A percentile compares a stretch with the other conserved stretches of the same genome.
phyloP scores from a whole-genome alignment of 2,797 vertebrate genomes.

The Ibycter americanus region DNA sequence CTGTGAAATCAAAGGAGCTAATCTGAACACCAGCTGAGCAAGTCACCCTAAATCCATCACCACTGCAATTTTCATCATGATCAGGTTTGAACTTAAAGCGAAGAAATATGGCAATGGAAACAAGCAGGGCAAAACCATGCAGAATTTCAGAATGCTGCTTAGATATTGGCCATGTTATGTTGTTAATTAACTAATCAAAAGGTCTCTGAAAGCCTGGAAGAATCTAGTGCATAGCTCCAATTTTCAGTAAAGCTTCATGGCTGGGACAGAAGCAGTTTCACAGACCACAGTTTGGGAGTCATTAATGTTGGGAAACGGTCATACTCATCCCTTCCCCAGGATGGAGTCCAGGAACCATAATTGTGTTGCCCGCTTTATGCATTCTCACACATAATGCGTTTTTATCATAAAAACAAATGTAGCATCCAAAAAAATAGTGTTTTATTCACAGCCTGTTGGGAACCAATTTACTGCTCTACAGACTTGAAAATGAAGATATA shows the following conservation, averaged over 20 bases:
- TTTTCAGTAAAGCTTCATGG: not conserved
- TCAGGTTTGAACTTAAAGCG: not conserved
- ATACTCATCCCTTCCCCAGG: not conserved
- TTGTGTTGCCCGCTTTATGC: not conserved
- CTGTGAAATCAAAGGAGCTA: not conserved
- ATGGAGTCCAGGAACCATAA: not conserved
- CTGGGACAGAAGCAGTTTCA: not conserved
- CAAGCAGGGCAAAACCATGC: not conserved
- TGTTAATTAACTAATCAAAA: not conserved
- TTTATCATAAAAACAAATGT: conserved; percentile 50
- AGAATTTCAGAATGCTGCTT: not conserved
- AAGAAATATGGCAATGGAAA: not conserved
- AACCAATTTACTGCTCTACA: conserved; percentile 29
- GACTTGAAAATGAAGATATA: conserved; percentile 29
- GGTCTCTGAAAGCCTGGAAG: not conserved
- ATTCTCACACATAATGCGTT: not conserved
- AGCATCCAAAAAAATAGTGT: not conserved
- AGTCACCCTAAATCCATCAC: not conserved
- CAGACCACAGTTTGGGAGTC: not conserved
- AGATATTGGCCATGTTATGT: not conserved
- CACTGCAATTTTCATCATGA: not conserved
- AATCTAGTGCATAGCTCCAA: not conserved
- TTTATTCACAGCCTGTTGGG: conserved; percentile 33
- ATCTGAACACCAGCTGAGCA: not conserved
- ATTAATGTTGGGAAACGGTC: not conserved